phyloP scores from a whole-genome alignment of 2,888 invertebrate species.

The Drosophila parthenogenetica region DNA sequence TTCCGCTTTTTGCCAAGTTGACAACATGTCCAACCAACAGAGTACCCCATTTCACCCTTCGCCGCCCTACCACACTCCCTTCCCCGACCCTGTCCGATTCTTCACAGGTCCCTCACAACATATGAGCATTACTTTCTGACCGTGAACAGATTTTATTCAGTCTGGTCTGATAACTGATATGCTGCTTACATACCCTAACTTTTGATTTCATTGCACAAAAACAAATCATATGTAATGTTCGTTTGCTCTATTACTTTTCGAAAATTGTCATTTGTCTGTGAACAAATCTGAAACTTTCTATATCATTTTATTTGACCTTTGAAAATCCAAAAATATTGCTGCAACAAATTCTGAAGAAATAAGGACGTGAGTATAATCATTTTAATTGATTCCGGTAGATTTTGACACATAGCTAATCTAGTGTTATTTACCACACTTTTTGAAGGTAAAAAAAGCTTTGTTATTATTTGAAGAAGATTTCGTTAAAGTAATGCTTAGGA shows the following conservation, averaged over 20 bases:
- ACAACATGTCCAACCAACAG: slow-evolving; percentile 67
- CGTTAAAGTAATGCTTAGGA: no score
- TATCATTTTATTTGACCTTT: slow-evolving; percentile 19
- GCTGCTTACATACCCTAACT: slow-evolving; percentile 2
- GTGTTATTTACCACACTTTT: background rate
- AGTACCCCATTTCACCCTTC: background rate
- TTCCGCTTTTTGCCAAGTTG: slow-evolving; percentile 78
- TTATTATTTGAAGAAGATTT: no score
- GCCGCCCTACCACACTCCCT: background rate
- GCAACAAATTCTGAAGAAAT: slow-evolving; percentile 13
- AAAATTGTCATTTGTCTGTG: slow-evolving; percentile 18
- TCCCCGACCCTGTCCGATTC: no score
- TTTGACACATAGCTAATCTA: background rate
- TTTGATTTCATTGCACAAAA: background rate
- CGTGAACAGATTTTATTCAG: slow-evolving; percentile 8
- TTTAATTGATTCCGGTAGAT: background rate
- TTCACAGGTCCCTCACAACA: no score
- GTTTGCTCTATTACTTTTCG: slow-evolving; percentile 4
- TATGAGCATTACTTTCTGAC: slow-evolving; percentile 15
- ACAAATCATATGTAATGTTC: background rate
- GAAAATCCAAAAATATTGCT: slow-evolving; percentile 23
- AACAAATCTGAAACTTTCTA: slow-evolving; percentile 19
- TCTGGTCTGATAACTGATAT: background rate
- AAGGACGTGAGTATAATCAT: slow-evolving; percentile 4
- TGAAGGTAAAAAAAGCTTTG: background rate